A percentile compares a stretch with the other conserved stretches of the same genome.
Conservation (phyloP, 92 coral and sea anemone species). For the Desmophyllum pertusum region DNA sequence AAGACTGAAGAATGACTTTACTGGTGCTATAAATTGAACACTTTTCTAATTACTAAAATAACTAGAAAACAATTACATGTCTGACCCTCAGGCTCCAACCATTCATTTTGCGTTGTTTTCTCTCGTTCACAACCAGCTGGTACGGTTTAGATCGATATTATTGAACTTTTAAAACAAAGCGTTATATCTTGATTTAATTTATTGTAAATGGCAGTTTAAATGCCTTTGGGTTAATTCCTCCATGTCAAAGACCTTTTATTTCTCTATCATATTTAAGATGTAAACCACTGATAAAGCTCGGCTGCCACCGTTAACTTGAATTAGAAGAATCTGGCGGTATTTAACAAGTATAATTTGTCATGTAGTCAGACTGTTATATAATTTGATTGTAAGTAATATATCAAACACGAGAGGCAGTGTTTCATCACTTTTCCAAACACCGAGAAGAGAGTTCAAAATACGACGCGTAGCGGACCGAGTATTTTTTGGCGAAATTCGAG, state of each 20-base stretch:
- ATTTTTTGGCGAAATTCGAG: no score
- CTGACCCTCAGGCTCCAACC: background rate
- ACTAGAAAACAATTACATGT: background rate
- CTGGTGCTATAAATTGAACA: background rate
- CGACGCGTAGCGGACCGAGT: no score
- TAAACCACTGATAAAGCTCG: background rate
- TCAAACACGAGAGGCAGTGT: no score
- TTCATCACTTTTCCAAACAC: no score
- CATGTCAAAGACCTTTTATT: background rate
- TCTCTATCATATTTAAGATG: background rate
- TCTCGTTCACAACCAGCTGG: background rate
- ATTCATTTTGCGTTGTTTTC: background rate
- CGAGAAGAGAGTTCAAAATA: no score
- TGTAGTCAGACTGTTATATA: background rate
- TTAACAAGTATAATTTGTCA: background rate
- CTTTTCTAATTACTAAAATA: background rate
- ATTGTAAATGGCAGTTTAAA: background rate
- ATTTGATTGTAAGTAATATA: no score
- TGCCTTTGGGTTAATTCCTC: background rate
- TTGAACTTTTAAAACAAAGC: background rate
- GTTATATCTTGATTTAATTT: background rate
- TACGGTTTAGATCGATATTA: background rate
- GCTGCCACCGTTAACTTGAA: background rate
- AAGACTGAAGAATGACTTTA: background rate
- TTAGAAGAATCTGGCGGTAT: background rate